phyloP scores from a whole-genome alignment of 2,113 vertebrate genomes.

The Dipodomys stephensi region DNA sequence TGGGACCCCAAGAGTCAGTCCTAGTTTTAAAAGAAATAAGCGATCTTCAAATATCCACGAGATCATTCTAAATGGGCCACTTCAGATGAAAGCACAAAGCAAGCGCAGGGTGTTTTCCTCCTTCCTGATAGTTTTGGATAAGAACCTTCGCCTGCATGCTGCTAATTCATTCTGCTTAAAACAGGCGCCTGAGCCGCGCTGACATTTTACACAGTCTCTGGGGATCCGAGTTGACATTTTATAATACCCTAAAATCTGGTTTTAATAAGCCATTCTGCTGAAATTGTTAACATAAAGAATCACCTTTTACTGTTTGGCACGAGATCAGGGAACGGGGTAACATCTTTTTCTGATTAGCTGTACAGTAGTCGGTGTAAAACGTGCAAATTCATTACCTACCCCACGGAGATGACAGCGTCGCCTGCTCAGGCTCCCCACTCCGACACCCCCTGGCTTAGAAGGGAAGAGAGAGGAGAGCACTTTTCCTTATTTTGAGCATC shows the following conservation, averaged over 20 bases:
- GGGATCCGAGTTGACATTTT: constrained; percentile 99
- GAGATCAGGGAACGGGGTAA: constrained; percentile 88
- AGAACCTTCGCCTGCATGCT: constrained; percentile 93
- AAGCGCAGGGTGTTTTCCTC: constrained; percentile 87
- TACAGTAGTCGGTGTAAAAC: constrained; percentile 94
- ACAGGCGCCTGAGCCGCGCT: constrained; percentile 95
- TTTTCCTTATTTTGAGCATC: constrained; percentile 70
- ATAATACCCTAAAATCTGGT: constrained; percentile 99
- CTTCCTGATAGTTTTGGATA: constrained; percentile 97
- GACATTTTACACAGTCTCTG: constrained; percentile 98
- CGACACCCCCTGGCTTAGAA: constrained; percentile 76
- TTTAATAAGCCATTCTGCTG: constrained; percentile 96
- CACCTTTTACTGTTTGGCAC: constrained; percentile 91
- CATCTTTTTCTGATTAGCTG: constrained; percentile 99
- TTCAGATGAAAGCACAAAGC: constrained; percentile 87
- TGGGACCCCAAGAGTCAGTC: constrained; percentile 49
- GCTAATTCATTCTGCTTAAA: constrained; percentile 99
- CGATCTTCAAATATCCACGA: constrained; percentile 76
- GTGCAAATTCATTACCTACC: constrained; percentile 96
- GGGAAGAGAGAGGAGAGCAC: constrained; percentile 37
- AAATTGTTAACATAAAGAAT: constrained; percentile 95
- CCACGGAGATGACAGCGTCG: constrained; percentile 84
- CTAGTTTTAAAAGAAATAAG: constrained; percentile 68
- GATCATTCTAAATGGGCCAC: constrained; percentile 85
- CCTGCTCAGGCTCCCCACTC: constrained; percentile 74